phyloP scores from a whole-genome alignment of 2,888 invertebrate genomes.

The Patella pellucida region DNA sequence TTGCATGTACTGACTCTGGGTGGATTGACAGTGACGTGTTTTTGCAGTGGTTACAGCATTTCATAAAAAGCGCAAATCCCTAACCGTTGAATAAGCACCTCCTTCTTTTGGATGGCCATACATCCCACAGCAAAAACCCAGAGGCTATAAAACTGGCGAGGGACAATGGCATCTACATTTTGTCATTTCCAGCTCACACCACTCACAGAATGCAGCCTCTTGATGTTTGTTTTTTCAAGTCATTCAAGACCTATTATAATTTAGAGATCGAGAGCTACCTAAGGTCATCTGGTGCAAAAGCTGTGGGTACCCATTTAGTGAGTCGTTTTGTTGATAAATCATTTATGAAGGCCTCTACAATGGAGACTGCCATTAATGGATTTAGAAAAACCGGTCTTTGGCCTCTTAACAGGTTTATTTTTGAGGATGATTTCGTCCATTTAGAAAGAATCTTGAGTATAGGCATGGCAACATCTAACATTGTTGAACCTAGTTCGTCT shows the following conservation, averaged over 20 bases:
- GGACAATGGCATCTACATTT: background rate
- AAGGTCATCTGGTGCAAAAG: background rate
- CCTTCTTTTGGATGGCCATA: background rate
- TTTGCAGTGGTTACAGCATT: background rate
- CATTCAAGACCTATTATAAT: background rate
- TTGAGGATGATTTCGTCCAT: background rate
- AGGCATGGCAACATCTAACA: too few relatives aligned
- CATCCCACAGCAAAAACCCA: background rate
- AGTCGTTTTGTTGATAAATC: background rate
- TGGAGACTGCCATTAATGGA: background rate
- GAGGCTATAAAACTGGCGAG: background rate
- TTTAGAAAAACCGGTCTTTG: background rate
- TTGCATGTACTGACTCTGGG: background rate
- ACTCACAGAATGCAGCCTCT: slow-evolving; percentile 1
- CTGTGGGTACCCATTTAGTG: background rate
- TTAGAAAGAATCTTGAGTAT: too few relatives aligned
- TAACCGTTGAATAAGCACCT: background rate
- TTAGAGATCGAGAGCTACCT: background rate
- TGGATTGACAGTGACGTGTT: background rate
- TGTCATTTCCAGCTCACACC: background rate
- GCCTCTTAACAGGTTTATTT: background rate
- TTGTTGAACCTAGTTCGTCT: too few relatives aligned
- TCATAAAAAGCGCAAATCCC: background rate
- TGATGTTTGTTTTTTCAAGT: background rate
- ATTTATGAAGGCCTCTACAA: background rate